Evolutionary conservation across 2,797 vertebrate species (phyloP).

Genomic region (Rhinoraja longicauda): DNA sequence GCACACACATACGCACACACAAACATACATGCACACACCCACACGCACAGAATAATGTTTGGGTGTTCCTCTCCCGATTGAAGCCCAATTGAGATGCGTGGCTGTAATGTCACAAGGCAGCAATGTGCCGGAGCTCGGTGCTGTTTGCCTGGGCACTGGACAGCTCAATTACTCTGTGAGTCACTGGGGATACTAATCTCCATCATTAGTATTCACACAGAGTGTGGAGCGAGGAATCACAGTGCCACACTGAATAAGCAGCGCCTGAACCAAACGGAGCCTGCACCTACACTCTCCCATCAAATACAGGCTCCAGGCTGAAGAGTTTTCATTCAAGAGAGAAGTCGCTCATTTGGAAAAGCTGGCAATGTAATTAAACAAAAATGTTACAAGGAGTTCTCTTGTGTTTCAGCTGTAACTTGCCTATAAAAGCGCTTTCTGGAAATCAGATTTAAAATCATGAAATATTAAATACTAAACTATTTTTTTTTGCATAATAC

Average conservation of each 20-base stretch:
- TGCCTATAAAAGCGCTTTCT: not conserved
- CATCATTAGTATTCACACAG: constrained; percentile 3
- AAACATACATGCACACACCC: too few species aligned
- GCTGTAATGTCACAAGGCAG: too few species aligned
- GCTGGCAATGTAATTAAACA: constrained; percentile 2
- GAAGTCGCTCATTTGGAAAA: constrained; percentile 23
- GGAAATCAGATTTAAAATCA: constrained; percentile 28
- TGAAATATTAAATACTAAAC: constrained; percentile 13
- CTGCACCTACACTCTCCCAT: not conserved
- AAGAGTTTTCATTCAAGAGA: constrained; percentile 16
- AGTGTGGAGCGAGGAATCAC: not conserved
- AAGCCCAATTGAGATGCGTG: not conserved
- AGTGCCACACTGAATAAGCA: not conserved
- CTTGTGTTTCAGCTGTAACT: not conserved
- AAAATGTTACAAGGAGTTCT: not conserved
- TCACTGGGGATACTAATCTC: not conserved
- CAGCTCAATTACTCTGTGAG: constrained; percentile 12
- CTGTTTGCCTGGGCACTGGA: not conserved
- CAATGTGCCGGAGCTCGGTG: not conserved
- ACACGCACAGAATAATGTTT: too few species aligned
- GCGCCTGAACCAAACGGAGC: not conserved
- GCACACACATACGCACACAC: too few species aligned
- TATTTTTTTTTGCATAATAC: not conserved
- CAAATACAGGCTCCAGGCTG: constrained; percentile 34
- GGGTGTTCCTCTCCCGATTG: too few species aligned